These are phyloP conservation scores for Hippoglossus hippoglossus DNA, from an alignment of 2,797 vertebrate genomes.

Conservation along the genomic window DNA sequence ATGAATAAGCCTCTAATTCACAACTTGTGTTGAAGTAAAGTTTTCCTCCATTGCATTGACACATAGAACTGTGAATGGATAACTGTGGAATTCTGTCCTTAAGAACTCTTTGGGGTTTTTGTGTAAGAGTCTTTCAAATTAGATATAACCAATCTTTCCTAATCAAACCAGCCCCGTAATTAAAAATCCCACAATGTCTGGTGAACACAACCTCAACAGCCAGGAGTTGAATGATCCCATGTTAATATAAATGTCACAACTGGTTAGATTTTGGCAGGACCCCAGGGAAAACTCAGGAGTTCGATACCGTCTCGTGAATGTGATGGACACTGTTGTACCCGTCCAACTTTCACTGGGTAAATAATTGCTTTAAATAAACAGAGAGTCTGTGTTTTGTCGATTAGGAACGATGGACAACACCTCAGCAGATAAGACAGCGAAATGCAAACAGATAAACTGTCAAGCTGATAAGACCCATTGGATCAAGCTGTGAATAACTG, in stretches of 20 bases:
- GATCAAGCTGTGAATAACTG: slow-evolving; percentile 48
- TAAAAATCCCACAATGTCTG: no score
- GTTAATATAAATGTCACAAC: neutral
- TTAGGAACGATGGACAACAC: slow-evolving; percentile 52
- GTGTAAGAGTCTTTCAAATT: no score
- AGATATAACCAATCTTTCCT: no score
- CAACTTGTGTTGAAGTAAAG: no score
- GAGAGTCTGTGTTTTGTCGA: slow-evolving; percentile 32
- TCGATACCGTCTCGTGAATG: neutral
- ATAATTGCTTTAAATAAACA: slow-evolving; percentile 42
- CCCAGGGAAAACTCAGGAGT: neutral
- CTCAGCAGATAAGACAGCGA: slow-evolving; percentile 53
- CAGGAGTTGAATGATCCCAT: no score
- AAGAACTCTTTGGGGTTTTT: no score
- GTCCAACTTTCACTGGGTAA: slow-evolving; percentile 37
- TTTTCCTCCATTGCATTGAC: no score
- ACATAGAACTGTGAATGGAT: neutral
- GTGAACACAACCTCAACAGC: no score
- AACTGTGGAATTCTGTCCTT: no score
- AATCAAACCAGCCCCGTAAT: no score
- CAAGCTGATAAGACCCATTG: slow-evolving; percentile 51
- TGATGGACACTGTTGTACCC: slow-evolving; percentile 15
- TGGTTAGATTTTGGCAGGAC: neutral
- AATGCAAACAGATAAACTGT: slow-evolving; percentile 56
- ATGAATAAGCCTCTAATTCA: no score